These are phyloP conservation scores for Glossosoma conforme DNA, from an alignment of 1,140 invertebrate species.

Conservation along the genomic window DNA sequence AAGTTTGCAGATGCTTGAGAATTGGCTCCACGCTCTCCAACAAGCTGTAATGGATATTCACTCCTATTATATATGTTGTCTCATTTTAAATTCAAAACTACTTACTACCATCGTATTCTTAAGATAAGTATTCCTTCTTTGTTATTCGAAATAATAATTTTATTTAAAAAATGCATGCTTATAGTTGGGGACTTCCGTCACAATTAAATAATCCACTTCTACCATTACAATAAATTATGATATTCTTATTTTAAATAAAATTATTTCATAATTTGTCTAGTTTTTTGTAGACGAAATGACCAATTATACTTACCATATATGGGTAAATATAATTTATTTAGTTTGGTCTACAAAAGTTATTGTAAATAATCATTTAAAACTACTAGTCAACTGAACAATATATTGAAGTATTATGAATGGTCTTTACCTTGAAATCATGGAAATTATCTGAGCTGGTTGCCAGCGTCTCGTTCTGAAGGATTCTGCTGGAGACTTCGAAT, in stretches of 20 bases:
- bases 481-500: slow-evolving; percentile 63
- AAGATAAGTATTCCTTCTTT: too few species aligned
- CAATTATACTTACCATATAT: background rate
- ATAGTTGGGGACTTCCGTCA: too few species aligned
- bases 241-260: background rate
- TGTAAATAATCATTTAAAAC: too few species aligned
- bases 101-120: too few species aligned
- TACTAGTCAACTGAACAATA: background rate
- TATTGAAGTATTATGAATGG: slow-evolving; percentile 3
- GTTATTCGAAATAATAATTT: too few species aligned
- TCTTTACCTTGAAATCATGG: slow-evolving; percentile 59
- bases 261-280: background rate
- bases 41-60: slow-evolving; percentile 37
- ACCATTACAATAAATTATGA: too few species aligned
- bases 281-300: too few species aligned
- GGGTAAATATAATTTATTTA: background rate
- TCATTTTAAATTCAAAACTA: too few species aligned
- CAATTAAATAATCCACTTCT: too few species aligned
- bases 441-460: slow-evolving; percentile 54
- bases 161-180: too few species aligned
- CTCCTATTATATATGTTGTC: too few species aligned
- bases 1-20: slow-evolving; percentile 70
- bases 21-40: slow-evolving; percentile 65
- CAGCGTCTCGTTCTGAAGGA: slow-evolving; percentile 64
- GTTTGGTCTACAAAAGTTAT: slow-evolving; percentile 6